phyloP scores from a whole-genome alignment of 2,113 vertebrate genomes.

The Aphyosemion australe region DNA sequence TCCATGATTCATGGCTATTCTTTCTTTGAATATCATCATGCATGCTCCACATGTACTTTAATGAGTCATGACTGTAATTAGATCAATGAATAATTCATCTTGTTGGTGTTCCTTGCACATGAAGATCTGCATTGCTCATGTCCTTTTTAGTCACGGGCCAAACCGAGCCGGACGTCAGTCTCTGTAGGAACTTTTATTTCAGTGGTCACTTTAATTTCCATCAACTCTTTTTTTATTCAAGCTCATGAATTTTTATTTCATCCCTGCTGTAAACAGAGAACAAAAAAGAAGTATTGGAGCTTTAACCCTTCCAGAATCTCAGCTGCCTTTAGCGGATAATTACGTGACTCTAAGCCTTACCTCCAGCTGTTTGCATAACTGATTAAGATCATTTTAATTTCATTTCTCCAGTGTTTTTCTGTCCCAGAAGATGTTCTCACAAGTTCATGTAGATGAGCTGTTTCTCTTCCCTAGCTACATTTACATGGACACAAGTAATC shows the following conservation, averaged over 20 bases:
- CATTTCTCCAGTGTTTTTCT: conserved; percentile 31
- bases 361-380: conserved; percentile 41
- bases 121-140: conserved; percentile 14
- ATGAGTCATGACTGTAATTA: conserved; percentile 66
- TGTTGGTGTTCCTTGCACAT: conserved; percentile 35
- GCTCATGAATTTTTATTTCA: no score
- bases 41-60: conserved; percentile 42
- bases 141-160: conserved; percentile 9
- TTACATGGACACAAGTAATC: no score
- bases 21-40: conserved; percentile 52
- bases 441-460: conserved; percentile 26
- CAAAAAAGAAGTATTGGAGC: no score
- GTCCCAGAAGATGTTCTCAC: conserved; percentile 19
- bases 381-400: conserved; percentile 24
- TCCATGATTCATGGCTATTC: conserved; percentile 61
- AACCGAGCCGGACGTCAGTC: neutral
- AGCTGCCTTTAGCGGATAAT: conserved; percentile 14
- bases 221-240: no score
- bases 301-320: no score
- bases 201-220: neutral
- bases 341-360: conserved; percentile 15
- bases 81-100: conserved; percentile 66
- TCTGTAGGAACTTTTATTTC: neutral
- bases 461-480: conserved; percentile 10
- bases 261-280: no score